Evolutionary conservation across 2,797 vertebrate species (phyloP).

Genomic region (Anisognathus igniventris): DNA sequence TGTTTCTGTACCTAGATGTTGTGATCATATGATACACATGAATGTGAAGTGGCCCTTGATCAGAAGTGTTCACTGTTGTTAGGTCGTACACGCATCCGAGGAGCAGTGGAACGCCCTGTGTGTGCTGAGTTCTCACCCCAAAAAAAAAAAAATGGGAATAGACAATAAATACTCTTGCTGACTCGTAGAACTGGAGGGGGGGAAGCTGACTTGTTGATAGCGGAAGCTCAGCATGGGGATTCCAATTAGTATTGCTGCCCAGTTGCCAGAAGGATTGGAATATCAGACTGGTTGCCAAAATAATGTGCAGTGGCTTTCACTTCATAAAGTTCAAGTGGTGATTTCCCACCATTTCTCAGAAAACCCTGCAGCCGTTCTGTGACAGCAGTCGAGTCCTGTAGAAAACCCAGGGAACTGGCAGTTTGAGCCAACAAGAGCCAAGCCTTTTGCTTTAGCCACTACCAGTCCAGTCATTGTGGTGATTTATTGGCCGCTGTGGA

Average conservation of each 20-base stretch:
- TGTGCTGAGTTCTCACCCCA: background rate
- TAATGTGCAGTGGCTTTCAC: background rate
- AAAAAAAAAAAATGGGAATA: background rate
- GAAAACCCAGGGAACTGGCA: constrained; percentile 27
- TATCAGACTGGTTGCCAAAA: background rate
- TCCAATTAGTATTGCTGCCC: background rate
- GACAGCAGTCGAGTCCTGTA: background rate
- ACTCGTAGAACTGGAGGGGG: background rate
- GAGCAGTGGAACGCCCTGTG: background rate
- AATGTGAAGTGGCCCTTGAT: background rate
- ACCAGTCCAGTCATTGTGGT: constrained; percentile 47
- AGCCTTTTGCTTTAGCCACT: constrained; percentile 44
- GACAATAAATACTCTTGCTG: background rate
- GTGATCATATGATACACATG: background rate
- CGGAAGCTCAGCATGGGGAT: background rate
- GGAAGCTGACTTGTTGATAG: background rate
- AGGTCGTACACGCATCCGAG: background rate
- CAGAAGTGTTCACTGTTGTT: background rate
- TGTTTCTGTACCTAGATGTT: background rate
- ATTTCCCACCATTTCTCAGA: constrained; percentile 61
- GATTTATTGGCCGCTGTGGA: constrained; percentile 60
- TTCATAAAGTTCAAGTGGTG: background rate
- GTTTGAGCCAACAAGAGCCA: constrained; percentile 14
- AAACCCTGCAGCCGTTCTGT: constrained; percentile 31
- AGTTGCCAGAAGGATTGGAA: background rate